Evolutionary conservation across 2,888 invertebrate genomes (phyloP), one percentile per base, ranked within the genome.

Genomic region (Amphiduros pacificus): DNA sequence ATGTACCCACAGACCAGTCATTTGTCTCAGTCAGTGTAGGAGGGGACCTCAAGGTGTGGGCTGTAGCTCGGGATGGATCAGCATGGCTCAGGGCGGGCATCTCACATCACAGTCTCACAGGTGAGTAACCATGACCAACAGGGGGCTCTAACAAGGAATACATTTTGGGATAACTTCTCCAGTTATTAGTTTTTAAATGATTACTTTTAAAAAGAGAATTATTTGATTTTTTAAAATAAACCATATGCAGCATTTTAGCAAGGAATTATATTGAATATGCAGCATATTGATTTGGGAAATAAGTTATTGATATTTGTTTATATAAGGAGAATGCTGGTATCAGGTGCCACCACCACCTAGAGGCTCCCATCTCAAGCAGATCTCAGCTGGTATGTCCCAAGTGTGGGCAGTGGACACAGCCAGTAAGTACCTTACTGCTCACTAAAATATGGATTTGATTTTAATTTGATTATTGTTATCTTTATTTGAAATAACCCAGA

Each of bases 31-130:
- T 80, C 20, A 73, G 74, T 44, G 73, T 78, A 17, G 79, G 79
- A 71, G 89, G 90, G 22, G 51, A 62, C 41, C 65, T 65, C 31
- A 59, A 71, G 22, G 74, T 91, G 11, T 93, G 92, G 87, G 93
- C 90, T 14, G 88, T 94, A 71, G 92, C 92, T 0, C 88, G 89
- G 74, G 93, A 91, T 84, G 94, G 94, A 40, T 90, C 91, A 69
- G 88, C 91, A 2, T 93, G 90, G 80, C 90, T 90, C 83, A 86
- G 94, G 58, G 51, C 41, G 9, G 60, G 55, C 2, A 50, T 60
- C 24, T 29, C 54, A 4, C 27, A 48, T 29, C 36, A 48, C 27
- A 44, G 40, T 11, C 55, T 49, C 1, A 32, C 49, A 54, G 60
- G 60, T 60, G 54, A 20, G 31, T 26, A n/a, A n/a, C n/a, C n/a